Evolutionary conservation across 2,113 vertebrate species (phyloP).

Genomic region (Paracanthobrama guichenoti): DNA sequence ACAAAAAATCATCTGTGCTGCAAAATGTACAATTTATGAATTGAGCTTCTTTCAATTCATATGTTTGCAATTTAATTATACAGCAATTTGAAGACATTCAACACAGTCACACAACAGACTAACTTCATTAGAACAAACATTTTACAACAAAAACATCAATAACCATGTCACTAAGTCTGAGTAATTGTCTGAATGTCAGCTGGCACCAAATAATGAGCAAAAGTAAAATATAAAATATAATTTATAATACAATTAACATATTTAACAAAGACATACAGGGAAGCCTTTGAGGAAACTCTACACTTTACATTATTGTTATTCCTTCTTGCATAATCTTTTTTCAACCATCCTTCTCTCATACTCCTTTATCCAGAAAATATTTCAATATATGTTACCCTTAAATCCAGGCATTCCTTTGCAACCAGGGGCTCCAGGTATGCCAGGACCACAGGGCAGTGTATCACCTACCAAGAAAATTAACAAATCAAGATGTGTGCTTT

Average conservation of each 20-base stretch:
- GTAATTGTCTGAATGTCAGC: neutral
- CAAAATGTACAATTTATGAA: neutral
- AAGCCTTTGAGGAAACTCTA: too few relatives aligned
- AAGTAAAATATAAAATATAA: neutral
- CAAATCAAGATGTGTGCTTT: neutral
- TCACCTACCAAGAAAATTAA: constrained; percentile 64
- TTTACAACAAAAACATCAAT: neutral
- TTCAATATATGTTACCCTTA: constrained; percentile 58
- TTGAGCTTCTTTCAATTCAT: neutral
- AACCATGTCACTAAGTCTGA: neutral
- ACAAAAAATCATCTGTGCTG: neutral
- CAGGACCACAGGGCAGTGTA: constrained; percentile 53
- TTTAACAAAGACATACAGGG: too few relatives aligned
- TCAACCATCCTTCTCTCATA: neutral
- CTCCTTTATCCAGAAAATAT: neutral
- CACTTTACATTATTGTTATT: neutral
- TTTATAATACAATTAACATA: too few relatives aligned
- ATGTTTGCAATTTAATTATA: neutral
- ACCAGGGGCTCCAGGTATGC: constrained; percentile 62
- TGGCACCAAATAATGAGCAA: neutral
- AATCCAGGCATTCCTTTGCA: constrained; percentile 65
- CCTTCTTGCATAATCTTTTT: neutral
- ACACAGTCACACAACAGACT: neutral
- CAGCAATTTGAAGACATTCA: neutral
- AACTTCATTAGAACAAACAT: neutral